Percentiles rank a stretch among this genome's conserved stretches.
Conservation (phyloP, 2,888 invertebrate genomes). For the Hoplodrina blanda region DNA sequence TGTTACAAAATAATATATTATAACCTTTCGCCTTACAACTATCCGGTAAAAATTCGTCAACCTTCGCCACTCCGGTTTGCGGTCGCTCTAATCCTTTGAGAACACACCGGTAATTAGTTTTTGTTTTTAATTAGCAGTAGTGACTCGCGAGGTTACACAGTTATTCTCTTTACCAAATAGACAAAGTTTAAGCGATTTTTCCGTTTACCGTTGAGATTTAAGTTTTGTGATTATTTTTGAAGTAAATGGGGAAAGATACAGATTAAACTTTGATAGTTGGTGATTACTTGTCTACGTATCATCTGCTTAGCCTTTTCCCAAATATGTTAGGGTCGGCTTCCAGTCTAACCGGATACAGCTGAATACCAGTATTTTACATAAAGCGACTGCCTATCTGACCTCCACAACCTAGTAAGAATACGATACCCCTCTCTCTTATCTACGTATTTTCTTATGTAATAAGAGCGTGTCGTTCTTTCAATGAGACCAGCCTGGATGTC, state of each 20-base stretch:
- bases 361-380: too few species aligned
- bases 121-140: constrained; percentile 42
- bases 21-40: constrained; percentile 3
- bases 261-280: neutral
- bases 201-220: constrained; percentile 10
- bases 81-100: constrained; percentile 41
- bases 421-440: too few species aligned
- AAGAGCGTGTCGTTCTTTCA: too few species aligned
- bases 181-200: constrained; percentile 35
- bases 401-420: too few species aligned
- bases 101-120: constrained; percentile 54
- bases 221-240: neutral
- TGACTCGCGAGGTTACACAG: constrained; percentile 35
- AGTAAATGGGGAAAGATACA: neutral
- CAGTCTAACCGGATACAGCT: too few species aligned
- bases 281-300: too few species aligned
- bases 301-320: too few species aligned
- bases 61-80: constrained; percentile 20
- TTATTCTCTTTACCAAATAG: constrained; percentile 18
- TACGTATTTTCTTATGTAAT: too few species aligned
- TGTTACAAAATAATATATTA: neutral
- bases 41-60: constrained; percentile 15
- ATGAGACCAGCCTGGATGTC: too few species aligned
- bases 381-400: too few species aligned
- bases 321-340: too few species aligned